Evolutionary conservation across 2,888 invertebrate genomes (phyloP).

Genomic region (Chromoteleia sp.): DNA sequence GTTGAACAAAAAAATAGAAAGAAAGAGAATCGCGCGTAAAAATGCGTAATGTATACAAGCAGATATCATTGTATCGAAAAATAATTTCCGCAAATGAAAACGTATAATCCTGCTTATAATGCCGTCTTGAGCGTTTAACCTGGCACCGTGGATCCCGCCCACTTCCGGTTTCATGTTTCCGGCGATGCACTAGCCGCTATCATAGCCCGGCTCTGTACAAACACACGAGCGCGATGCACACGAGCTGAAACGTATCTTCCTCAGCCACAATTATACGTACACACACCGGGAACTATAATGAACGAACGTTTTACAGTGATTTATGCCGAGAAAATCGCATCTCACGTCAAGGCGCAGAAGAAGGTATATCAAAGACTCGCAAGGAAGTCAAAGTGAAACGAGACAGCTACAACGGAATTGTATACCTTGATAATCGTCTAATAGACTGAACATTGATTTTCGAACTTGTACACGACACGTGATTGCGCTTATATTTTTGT

Average conservation of each 20-base stretch:
- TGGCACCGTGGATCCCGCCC: slow-evolving; percentile 67
- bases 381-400: slow-evolving; percentile 45
- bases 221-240: slow-evolving; percentile 48
- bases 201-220: slow-evolving; percentile 46
- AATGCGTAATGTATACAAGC: slow-evolving; percentile 45
- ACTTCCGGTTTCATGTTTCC: slow-evolving; percentile 76
- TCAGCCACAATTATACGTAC: slow-evolving; percentile 79
- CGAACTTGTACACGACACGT: slow-evolving; percentile 24
- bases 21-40: slow-evolving; percentile 42
- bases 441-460: slow-evolving; percentile 38
- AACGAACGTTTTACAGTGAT: slow-evolving; percentile 79
- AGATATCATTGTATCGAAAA: slow-evolving; percentile 61
- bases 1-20: neutral
- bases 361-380: slow-evolving; percentile 58
- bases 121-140: slow-evolving; percentile 71
- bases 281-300: slow-evolving; percentile 77
- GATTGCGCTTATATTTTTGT: slow-evolving; percentile 30
- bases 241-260: slow-evolving; percentile 73
- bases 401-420: slow-evolving; percentile 54
- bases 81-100: slow-evolving; percentile 66
- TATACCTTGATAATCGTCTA: slow-evolving; percentile 56
- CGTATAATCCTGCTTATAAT: slow-evolving; percentile 64
- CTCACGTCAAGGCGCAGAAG: slow-evolving; percentile 54
- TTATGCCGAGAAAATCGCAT: slow-evolving; percentile 75
- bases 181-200: slow-evolving; percentile 69